Conservation (phyloP, 2,797 vertebrate genomes). For the Anisognathus igniventris region DNA sequence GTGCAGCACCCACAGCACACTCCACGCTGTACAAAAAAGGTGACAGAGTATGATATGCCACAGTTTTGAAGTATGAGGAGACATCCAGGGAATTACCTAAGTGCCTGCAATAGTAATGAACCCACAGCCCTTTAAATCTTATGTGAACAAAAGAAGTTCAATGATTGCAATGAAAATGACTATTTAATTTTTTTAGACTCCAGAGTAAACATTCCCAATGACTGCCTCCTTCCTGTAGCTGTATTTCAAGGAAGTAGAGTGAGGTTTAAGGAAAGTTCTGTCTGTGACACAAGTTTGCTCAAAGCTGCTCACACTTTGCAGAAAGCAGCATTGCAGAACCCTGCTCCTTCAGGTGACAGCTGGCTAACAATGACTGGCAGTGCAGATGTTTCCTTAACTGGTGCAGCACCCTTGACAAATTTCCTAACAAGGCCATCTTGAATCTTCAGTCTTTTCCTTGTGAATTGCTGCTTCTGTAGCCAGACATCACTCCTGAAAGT, state of each 20-base stretch:
- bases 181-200: background rate
- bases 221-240: background rate
- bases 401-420: background rate
- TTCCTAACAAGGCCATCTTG: background rate
- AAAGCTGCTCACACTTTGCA: background rate
- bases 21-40: background rate
- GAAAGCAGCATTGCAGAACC: background rate
- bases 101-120: background rate
- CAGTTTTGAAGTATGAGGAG: background rate
- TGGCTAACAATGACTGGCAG: background rate
- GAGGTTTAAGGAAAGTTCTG: background rate
- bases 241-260: background rate
- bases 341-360: fast-evolving
- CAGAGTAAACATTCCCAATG: background rate
- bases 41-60: background rate
- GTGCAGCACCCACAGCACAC: background rate
- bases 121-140: background rate
- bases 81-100: background rate
- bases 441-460: background rate
- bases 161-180: background rate
- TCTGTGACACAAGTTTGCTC: background rate
- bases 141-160: background rate
- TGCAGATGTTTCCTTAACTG: background rate
- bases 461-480: background rate
- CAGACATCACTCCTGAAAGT: background rate